phyloP scores from a whole-genome alignment of 2,888 invertebrate genomes.

The Orthosia cruda region DNA sequence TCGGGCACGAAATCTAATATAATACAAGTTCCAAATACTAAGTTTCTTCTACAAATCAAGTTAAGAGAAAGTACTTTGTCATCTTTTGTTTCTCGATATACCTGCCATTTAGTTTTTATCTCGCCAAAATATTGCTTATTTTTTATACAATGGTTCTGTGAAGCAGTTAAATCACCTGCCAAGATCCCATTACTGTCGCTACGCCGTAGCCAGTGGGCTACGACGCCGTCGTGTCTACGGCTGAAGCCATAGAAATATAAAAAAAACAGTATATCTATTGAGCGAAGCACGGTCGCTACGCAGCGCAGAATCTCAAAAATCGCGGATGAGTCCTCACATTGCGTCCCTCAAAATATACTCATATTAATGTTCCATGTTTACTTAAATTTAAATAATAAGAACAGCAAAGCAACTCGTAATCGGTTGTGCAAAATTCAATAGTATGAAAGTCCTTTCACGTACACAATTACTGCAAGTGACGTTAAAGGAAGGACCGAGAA shows the following conservation, averaged over 20 bases:
- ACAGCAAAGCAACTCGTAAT: not conserved
- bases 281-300: not conserved
- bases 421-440: not conserved
- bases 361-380: not conserved
- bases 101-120: not conserved
- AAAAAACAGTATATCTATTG: no score
- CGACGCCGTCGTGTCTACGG: not conserved
- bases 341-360: not conserved
- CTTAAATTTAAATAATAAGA: not conserved
- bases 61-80: conserved; percentile 21
- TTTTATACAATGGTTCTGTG: conserved; percentile 13
- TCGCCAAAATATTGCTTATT: conserved; percentile 12
- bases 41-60: conserved; percentile 33
- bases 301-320: not conserved
- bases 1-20: conserved; percentile 44
- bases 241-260: not conserved
- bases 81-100: conserved; percentile 7
- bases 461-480: not conserved
- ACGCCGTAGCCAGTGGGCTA: conserved; percentile 6
- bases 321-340: not conserved
- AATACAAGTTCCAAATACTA: conserved; percentile 41
- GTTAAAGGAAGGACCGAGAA: not conserved
- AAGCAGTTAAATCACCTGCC: conserved; percentile 17
- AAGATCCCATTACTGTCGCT: conserved; percentile 15
- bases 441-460: not conserved